phyloP scores from a whole-genome alignment of 1,140 invertebrate species.

The Zaprionus davidi region DNA sequence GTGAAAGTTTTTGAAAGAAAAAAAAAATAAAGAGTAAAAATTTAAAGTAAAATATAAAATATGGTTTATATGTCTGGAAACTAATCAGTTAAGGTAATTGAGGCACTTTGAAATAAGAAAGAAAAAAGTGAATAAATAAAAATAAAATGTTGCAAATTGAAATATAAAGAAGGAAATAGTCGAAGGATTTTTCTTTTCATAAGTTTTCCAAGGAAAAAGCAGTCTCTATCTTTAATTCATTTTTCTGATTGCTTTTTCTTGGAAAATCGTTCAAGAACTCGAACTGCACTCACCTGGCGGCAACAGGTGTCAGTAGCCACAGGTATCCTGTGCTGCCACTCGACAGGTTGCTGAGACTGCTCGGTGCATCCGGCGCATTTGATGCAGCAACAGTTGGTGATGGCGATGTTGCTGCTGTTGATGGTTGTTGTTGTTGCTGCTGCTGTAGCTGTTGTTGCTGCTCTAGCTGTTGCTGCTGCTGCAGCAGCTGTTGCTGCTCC shows the following conservation, averaged over 20 bases:
- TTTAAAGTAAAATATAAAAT: too few relatives aligned
- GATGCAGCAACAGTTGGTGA: conserved; percentile 4
- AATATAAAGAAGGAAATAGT: too few relatives aligned
- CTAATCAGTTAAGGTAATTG: too few relatives aligned
- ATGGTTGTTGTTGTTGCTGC: conserved; percentile 21
- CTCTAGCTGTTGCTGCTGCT: background rate
- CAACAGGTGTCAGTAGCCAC: conserved; percentile 84
- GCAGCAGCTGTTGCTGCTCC: conserved; percentile 13
- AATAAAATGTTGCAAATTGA: too few relatives aligned
- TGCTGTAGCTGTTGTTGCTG: conserved; percentile 22
- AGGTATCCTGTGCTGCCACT: conserved; percentile 58
- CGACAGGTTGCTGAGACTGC: conserved; percentile 18
- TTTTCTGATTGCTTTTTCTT: background rate
- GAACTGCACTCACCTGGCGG: conserved; percentile 72
- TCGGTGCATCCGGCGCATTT: conserved; percentile 1
- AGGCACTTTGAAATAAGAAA: too few relatives aligned
- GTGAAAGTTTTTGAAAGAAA: too few relatives aligned
- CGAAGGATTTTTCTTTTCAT: too few relatives aligned
- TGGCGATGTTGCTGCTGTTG: conserved; percentile 24
- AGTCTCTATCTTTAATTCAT: too few relatives aligned
- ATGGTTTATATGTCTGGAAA: too few relatives aligned
- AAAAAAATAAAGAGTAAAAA: too few relatives aligned
- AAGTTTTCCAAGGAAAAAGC: too few relatives aligned
- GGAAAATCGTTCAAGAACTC: background rate
- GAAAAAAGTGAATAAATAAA: too few relatives aligned